Percentiles rank a stretch among this genome's conserved stretches.
phyloP scores from a whole-genome alignment of 2,113 vertebrate genomes.

The Tylochromis polylepis region DNA sequence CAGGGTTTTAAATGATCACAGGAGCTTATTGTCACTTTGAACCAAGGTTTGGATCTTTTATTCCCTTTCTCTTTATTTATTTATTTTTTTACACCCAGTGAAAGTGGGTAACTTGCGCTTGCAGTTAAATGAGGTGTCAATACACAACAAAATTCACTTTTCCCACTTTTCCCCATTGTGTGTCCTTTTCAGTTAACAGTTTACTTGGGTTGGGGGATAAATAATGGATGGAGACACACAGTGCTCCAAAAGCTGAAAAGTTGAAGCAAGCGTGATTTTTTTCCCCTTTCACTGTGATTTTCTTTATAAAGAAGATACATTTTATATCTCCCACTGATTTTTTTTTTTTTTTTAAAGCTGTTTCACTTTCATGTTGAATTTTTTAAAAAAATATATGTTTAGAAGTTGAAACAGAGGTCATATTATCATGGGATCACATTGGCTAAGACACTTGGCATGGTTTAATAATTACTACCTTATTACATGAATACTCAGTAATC shows the following conservation, averaged over 20 bases:
- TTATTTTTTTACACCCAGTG: not conserved
- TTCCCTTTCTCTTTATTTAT: not conserved
- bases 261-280: not conserved
- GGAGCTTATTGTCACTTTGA: slow-evolving; percentile 10
- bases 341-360: not conserved
- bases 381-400: not conserved
- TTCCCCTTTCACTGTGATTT: not conserved
- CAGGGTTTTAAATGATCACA: slow-evolving; percentile 8
- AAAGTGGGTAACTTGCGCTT: not conserved
- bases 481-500: not conserved
- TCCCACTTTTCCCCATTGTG: not conserved
- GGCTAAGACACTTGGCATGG: not conserved
- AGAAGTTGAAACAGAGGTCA: not conserved
- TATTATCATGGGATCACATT: not conserved
- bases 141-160: not conserved
- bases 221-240: not conserved
- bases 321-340: not conserved
- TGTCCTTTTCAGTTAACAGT: not conserved
- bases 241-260: not conserved
- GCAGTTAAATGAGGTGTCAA: not conserved
- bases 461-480: not conserved
- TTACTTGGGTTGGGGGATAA: not conserved
- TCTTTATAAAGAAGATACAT: not conserved
- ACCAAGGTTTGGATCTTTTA: not conserved
- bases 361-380: not conserved